Base-by-base conservation (phyloP, 2,113 vertebrate genomes). In the Pipra filicauda region DNA sequence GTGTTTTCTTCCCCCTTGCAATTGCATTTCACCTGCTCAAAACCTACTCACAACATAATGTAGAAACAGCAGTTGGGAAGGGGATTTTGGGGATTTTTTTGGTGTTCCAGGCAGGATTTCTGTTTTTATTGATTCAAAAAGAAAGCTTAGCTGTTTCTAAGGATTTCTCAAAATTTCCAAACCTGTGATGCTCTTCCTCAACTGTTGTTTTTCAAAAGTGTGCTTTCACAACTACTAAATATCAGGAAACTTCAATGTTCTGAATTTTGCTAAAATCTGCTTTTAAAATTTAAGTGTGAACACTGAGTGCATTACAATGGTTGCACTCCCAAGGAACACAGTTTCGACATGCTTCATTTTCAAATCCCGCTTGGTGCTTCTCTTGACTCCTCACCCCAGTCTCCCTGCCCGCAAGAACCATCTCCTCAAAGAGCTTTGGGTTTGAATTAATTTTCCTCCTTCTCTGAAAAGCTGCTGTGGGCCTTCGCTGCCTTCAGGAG, bases 291-390 rank as follows among this genome's bases (percentile, higher is more conserved):
- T 26, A 76, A 62, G 23, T 11, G 2, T 30, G 55, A 77, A 26
- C 73, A 44, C n/a, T 3, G 3, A 16, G 37, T 21, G 28, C 28
- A 10, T 49, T 18, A 33, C 6, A 5, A 26, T 1, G 20, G 23
- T 19, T 67, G 15, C 28, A 1, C 15, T 75, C 73, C 61, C 71
- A 66, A 70, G 37, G 75, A 86, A 12, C 12, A 8, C 9, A 8
- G 6, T 30, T 88, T 41, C 0, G 0, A 65, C 0, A 0, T 0
- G 5, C n/a, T 86, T 73, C 3, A 10, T 86, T 89, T 92, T 70
- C 61, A 70, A 73, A 62, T 23, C 33, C 21, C 43, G 0, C 58
- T 61, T 46, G 27, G 37, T 3, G 6, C 61, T 69, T 54, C 51
- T 44, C 44, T 71, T 37, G 43, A 57, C 46, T 83, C 41, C 51